A percentile compares a stretch with the other conserved stretches of the same genome.
Evolutionary conservation across 1,140 invertebrate genomes (phyloP).

Genomic region (Danaus melanippus): DNA sequence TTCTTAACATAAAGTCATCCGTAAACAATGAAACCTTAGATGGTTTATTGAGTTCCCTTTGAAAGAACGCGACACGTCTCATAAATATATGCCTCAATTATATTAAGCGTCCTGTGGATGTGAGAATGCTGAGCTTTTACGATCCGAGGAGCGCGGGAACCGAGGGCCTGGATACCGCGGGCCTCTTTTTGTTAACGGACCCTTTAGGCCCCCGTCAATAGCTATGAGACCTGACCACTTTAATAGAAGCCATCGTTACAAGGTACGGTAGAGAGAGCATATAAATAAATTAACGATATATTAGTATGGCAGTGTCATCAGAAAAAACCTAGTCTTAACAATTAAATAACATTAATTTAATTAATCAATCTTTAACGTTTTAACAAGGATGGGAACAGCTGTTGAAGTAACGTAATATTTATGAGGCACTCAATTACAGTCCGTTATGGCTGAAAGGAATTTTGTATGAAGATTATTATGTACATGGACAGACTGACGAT

Average conservation of each 20-base stretch:
- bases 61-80: conserved; percentile 35
- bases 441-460: conserved; percentile 32
- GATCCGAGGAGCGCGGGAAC: conserved; percentile 33
- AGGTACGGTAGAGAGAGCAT: too few relatives aligned
- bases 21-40: conserved; percentile 11
- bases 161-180: conserved; percentile 39
- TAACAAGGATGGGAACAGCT: too few relatives aligned
- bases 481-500: conserved; percentile 28
- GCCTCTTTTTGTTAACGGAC: conserved; percentile 42
- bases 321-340: too few relatives aligned
- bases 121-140: conserved; percentile 58
- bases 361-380: too few relatives aligned
- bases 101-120: conserved; percentile 54
- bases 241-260: too few relatives aligned
- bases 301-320: too few relatives aligned
- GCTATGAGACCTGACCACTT: background rate
- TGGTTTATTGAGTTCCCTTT: conserved; percentile 34
- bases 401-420: too few relatives aligned
- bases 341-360: too few relatives aligned
- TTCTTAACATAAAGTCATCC: conserved; percentile 5
- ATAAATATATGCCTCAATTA: conserved; percentile 63
- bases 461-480: conserved; percentile 34
- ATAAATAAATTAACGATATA: too few relatives aligned
- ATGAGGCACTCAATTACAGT: conserved; percentile 14
- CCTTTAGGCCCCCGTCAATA: background rate